These are phyloP conservation scores for Mobula hypostoma DNA, from an alignment of 2,113 vertebrate species.

Conservation along the genomic window DNA sequence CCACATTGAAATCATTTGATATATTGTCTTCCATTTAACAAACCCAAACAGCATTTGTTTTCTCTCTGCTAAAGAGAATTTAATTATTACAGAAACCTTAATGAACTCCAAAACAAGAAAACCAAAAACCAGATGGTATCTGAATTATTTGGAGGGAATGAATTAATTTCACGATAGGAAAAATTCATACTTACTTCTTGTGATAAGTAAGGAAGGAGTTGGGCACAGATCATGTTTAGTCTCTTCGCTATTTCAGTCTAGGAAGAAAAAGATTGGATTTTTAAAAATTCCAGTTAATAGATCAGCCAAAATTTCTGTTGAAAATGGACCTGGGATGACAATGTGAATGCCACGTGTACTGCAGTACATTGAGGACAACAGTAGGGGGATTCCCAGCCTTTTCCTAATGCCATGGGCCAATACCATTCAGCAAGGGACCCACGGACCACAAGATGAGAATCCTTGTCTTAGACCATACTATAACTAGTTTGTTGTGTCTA, in stretches of 20 bases:
- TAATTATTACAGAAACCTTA: background rate
- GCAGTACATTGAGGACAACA: background rate
- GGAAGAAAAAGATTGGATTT: slow-evolving; percentile 38
- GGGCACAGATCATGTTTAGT: slow-evolving; percentile 85
- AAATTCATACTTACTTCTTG: slow-evolving; percentile 69
- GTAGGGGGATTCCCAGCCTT: no score
- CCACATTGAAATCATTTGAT: background rate
- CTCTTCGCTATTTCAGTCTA: slow-evolving; percentile 89
- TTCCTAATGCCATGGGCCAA: no score
- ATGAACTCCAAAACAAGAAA: background rate
- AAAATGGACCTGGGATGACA: background rate
- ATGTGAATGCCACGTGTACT: background rate
- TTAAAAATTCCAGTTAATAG: background rate
- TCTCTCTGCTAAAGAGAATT: background rate
- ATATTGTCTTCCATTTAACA: background rate
- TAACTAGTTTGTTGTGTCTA: background rate
- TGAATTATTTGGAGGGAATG: background rate
- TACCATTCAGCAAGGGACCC: no score
- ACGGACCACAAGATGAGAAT: no score
- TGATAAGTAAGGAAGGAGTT: slow-evolving; percentile 89
- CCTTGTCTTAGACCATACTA: background rate
- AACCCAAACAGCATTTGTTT: no score
- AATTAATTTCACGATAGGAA: background rate
- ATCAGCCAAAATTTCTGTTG: background rate
- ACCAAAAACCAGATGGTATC: background rate